Evolutionary conservation across 1,140 invertebrate genomes (phyloP).

Genomic region (Leptopilina boulardi): DNA sequence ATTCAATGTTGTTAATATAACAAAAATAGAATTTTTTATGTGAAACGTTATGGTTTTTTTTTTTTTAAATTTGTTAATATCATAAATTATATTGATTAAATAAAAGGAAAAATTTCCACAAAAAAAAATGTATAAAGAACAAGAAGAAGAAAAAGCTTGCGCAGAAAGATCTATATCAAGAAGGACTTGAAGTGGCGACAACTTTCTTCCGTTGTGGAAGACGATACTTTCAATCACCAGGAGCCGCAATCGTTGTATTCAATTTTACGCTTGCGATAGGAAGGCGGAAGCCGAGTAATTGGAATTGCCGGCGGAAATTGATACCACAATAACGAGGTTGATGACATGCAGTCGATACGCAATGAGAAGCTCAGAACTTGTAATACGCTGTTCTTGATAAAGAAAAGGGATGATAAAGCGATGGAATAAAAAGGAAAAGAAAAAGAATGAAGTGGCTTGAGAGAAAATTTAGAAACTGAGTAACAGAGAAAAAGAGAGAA

Average conservation of each 20-base stretch:
- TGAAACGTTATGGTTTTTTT: no score
- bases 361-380: constrained; percentile 47
- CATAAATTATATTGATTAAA: no score
- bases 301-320: constrained; percentile 59
- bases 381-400: constrained; percentile 53
- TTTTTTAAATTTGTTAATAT: no score
- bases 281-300: constrained; percentile 52
- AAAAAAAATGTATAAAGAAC: no score
- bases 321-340: constrained; percentile 65
- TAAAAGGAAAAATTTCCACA: no score
- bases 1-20: no score
- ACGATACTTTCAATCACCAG: not conserved
- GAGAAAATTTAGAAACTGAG: constrained; percentile 18
- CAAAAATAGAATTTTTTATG: no score
- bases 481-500: constrained; percentile 40
- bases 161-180: not conserved
- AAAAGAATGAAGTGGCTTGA: not conserved
- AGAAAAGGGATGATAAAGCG: constrained; percentile 51
- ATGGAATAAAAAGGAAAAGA: constrained; percentile 5
- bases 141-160: not conserved
- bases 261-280: constrained; percentile 42
- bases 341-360: constrained; percentile 61
- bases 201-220: constrained; percentile 2
- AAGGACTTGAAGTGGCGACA: not conserved
- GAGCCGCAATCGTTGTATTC: constrained; percentile 39